Evolutionary conservation across 2,888 invertebrate species (phyloP).

Genomic region (Aleiodes alternator): DNA sequence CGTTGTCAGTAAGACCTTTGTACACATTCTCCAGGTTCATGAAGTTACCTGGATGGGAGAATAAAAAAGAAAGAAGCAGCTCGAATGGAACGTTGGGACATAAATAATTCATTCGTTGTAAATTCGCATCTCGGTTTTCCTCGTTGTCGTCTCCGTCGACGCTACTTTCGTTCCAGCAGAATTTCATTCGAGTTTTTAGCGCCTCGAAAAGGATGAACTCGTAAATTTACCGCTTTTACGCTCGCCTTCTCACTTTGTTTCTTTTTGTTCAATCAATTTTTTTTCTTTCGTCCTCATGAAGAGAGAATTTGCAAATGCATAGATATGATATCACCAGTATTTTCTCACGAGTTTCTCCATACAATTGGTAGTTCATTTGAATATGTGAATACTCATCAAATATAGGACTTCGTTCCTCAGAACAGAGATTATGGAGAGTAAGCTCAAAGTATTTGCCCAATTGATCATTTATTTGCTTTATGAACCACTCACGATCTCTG

Average conservation of each 20-base stretch:
- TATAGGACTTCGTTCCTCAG: constrained; percentile 82
- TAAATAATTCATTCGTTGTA: constrained; percentile 45
- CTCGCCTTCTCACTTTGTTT: neutral
- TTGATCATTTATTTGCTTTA: constrained; percentile 82
- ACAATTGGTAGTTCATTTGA: neutral
- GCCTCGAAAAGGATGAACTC: constrained; percentile 35
- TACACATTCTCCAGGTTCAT: constrained; percentile 86
- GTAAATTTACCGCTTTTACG: constrained; percentile 23
- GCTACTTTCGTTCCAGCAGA: constrained; percentile 15
- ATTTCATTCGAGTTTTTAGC: constrained; percentile 36
- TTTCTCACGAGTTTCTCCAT: neutral
- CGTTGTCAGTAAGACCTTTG: constrained; percentile 85
- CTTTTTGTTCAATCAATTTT: constrained; percentile 25
- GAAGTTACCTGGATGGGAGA: constrained; percentile 78
- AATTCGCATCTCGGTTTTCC: constrained; percentile 26
- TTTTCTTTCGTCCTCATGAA: constrained; percentile 1
- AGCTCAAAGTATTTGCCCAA: constrained; percentile 88
- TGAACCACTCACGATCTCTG: constrained; percentile 88
- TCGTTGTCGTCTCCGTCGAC: constrained; percentile 18
- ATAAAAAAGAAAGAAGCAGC: constrained; percentile 28
- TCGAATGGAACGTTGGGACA: constrained; percentile 31
- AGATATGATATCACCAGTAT: neutral
- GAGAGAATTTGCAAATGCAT: constrained; percentile 2
- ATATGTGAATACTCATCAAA: constrained; percentile 79
- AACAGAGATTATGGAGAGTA: constrained; percentile 87